Evolutionary conservation across 2,113 vertebrate genomes (phyloP).

Genomic region (Sturnira hondurensis): DNA sequence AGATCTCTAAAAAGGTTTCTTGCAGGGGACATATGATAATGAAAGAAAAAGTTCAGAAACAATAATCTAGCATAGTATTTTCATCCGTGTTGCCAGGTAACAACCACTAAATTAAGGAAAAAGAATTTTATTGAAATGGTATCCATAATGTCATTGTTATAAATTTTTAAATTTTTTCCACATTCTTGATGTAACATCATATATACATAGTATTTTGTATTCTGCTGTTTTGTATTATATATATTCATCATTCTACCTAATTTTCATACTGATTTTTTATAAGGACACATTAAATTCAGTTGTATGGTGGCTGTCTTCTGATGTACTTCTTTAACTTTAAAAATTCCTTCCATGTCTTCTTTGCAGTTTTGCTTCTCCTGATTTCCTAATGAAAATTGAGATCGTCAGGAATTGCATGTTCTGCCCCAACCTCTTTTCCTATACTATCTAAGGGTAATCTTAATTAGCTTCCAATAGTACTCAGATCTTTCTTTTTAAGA

Average conservation of each 20-base stretch:
- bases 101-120: conserved; percentile 12
- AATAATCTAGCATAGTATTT: background rate
- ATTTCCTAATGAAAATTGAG: background rate
- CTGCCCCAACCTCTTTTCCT: background rate
- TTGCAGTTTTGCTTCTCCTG: background rate
- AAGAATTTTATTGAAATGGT: conserved; percentile 19
- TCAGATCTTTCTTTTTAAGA: too few species aligned
- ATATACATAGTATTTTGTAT: background rate
- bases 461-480: background rate
- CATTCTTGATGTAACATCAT: conserved; percentile 6
- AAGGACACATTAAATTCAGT: background rate
- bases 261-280: conserved; percentile 22
- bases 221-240: background rate
- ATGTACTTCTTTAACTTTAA: background rate
- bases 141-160: background rate
- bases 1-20: background rate
- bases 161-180: background rate
- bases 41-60: background rate
- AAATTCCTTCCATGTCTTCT: background rate
- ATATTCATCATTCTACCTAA: background rate
- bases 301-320: background rate
- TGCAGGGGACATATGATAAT: background rate
- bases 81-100: background rate
- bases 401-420: background rate
- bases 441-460: background rate